These are phyloP conservation scores for Therioaphis trifolii DNA, from an alignment of 2,888 invertebrate species.

Conservation along the genomic window DNA sequence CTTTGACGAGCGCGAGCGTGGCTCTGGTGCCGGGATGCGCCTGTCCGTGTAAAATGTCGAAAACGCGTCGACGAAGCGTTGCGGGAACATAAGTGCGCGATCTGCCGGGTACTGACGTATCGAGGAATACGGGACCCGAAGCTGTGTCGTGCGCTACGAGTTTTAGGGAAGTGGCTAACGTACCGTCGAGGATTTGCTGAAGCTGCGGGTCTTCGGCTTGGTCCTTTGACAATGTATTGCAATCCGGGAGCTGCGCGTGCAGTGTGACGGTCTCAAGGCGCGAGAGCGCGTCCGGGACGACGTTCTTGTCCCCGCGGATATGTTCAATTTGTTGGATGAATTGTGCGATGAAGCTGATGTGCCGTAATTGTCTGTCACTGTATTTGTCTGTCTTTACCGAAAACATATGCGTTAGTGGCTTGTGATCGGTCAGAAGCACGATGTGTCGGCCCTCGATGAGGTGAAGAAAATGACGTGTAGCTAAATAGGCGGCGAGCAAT, in stretches of 20 bases:
- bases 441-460: conserved; percentile 59
- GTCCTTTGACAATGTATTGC: not conserved
- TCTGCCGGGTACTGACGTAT: not conserved
- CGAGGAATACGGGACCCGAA: not conserved
- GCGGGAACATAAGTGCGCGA: conserved; percentile 63
- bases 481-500: conserved; percentile 56
- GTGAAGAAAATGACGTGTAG: conserved; percentile 51
- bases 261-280: too few relatives aligned
- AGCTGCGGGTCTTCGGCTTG: not conserved
- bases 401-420: conserved; percentile 57
- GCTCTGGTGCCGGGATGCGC: conserved; percentile 65
- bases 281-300: conserved; percentile 60
- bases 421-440: conserved; percentile 60
- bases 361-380: not conserved
- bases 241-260: too few relatives aligned
- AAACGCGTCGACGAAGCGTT: conserved; percentile 63
- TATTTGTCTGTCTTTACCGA: not conserved
- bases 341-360: conserved; percentile 46
- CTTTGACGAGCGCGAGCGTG: conserved; percentile 57
- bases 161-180: not conserved
- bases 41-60: conserved; percentile 64
- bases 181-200: not conserved
- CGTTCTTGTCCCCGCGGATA: conserved; percentile 38
- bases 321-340: conserved; percentile 54
- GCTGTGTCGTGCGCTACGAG: not conserved